A percentile compares a stretch with the other conserved stretches of the same genome.
These are phyloP conservation scores for Cariama cristata DNA, from an alignment of 2,113 vertebrate genomes.

Conservation along the genomic window DNA sequence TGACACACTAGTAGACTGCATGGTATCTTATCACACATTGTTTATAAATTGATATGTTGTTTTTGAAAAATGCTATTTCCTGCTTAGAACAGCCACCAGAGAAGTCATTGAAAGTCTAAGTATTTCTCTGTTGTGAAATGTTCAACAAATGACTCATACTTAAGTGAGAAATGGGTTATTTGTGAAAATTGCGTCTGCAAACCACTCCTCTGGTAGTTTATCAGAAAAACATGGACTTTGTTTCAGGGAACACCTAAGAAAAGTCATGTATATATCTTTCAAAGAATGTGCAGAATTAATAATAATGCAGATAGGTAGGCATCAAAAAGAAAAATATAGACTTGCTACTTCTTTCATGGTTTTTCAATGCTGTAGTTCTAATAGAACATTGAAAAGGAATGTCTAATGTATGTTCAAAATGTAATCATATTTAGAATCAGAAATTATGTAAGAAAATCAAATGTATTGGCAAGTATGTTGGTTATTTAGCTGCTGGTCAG, in stretches of 20 bases:
- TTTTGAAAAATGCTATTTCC: not conserved
- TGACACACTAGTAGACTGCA: not conserved
- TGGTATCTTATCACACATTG: not conserved
- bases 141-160: not conserved
- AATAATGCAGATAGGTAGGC: not conserved
- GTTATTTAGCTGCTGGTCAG: conserved; percentile 82
- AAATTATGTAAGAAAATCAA: conserved; percentile 26
- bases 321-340: not conserved
- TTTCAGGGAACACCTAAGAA: not conserved
- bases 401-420: conserved; percentile 20
- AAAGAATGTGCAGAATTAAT: not conserved
- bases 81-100: not conserved
- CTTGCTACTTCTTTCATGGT: not conserved
- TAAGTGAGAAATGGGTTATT: not conserved
- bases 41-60: not conserved
- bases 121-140: not conserved
- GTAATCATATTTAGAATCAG: not conserved
- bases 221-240: not conserved
- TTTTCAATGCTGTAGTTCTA: not conserved
- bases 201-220: not conserved
- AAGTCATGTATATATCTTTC: not conserved
- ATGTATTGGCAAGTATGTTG: conserved; percentile 55
- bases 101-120: not conserved
- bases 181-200: not conserved
- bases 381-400: not conserved